Evolutionary conservation across 2,797 vertebrate species (phyloP).

Genomic region (Arremon aurantiirostris): DNA sequence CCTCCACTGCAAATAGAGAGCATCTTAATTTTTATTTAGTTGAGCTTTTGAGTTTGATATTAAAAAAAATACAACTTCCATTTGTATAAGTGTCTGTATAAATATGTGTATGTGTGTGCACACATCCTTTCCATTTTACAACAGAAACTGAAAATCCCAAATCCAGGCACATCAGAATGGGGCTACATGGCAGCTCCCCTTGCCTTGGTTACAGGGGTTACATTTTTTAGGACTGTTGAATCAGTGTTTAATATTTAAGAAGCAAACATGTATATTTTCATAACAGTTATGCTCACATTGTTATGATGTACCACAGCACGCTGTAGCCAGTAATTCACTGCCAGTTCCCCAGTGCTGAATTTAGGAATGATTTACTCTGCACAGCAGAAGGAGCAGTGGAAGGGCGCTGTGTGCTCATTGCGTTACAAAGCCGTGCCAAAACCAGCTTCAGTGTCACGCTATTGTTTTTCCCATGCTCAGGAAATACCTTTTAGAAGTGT

Average conservation of each 20-base stretch:
- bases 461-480: neutral
- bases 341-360: neutral
- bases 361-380: neutral
- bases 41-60: neutral
- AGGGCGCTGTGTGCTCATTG: neutral
- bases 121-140: neutral
- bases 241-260: constrained; percentile 8
- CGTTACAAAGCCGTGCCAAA: neutral
- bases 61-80: neutral
- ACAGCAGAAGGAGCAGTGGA: neutral
- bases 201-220: neutral
- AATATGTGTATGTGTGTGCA: neutral
- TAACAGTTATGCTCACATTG: neutral
- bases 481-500: constrained; percentile 5
- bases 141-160: neutral
- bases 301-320: neutral
- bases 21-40: neutral
- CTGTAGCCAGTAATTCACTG: constrained; percentile 24
- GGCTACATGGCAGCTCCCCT: neutral
- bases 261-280: neutral
- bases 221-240: neutral
- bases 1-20: neutral
- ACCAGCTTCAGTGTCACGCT: neutral
- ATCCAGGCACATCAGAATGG: neutral
- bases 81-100: neutral